These are phyloP conservation scores for Trichoplusia ni DNA, from an alignment of 1,140 invertebrate species.

Conservation along the genomic window DNA sequence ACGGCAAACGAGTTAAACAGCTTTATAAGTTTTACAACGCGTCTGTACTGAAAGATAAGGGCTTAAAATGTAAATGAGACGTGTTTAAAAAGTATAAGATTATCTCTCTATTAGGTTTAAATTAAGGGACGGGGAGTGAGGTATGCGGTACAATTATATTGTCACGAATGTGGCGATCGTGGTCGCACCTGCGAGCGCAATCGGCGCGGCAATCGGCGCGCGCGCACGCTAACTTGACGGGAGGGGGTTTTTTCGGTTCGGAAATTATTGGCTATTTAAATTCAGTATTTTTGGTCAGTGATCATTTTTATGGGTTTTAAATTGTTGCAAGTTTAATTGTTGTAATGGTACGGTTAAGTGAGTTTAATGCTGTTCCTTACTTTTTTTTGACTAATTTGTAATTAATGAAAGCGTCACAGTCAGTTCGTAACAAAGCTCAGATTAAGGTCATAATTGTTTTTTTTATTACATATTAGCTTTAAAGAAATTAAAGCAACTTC, in stretches of 20 bases:
- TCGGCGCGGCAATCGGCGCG: conserved; percentile 56
- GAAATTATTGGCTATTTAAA: conserved; percentile 11
- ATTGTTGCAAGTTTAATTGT: too few relatives aligned
- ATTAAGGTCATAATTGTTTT: too few relatives aligned
- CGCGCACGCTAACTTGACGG: conserved; percentile 56
- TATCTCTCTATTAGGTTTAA: conserved; percentile 79
- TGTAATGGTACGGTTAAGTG: too few relatives aligned
- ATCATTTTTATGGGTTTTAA: neutral
- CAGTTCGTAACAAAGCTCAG: too few relatives aligned
- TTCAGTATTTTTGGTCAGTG: neutral
- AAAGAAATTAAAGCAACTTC: too few relatives aligned
- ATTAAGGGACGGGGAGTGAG: conserved; percentile 71
- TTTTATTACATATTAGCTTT: too few relatives aligned
- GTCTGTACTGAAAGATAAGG: conserved; percentile 54
- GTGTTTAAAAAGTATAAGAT: conserved; percentile 75
- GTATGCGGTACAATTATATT: conserved; percentile 78
- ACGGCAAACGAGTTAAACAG: conserved; percentile 5
- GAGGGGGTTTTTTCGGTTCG: conserved; percentile 1
- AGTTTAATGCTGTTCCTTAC: too few relatives aligned
- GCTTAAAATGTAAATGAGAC: conserved; percentile 79
- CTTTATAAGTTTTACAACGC: conserved; percentile 17
- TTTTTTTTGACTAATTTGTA: too few relatives aligned
- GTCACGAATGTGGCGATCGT: conserved; percentile 67
- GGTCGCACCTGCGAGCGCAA: conserved; percentile 65
- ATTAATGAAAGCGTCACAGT: too few relatives aligned